Percentiles rank a stretch among this genome's conserved stretches.
These are phyloP conservation scores for Elgonia sp. DNA, from an alignment of 2,888 invertebrate species.

Conservation along the genomic window DNA sequence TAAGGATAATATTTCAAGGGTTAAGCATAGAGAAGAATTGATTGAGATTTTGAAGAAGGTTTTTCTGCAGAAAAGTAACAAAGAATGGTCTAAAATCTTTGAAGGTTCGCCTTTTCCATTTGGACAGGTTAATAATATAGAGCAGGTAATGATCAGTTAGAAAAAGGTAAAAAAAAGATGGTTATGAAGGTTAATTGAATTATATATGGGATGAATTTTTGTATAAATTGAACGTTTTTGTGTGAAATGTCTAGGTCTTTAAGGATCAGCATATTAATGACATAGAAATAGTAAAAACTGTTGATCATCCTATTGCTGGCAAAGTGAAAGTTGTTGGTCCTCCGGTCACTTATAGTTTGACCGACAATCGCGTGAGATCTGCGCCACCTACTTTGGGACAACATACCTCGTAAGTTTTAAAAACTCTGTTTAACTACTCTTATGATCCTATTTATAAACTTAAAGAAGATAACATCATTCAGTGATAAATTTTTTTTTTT, in stretches of 20 bases:
- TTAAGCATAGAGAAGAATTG: slow-evolving; percentile 92
- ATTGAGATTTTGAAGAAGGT: slow-evolving; percentile 89
- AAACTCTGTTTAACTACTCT: slow-evolving; percentile 90
- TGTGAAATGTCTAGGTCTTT: slow-evolving; percentile 89
- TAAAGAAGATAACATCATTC: slow-evolving; percentile 87
- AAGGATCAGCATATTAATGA: slow-evolving; percentile 94
- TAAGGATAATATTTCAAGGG: slow-evolving; percentile 91
- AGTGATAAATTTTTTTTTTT: slow-evolving; percentile 82
- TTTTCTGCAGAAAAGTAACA: slow-evolving; percentile 90
- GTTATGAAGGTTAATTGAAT: background rate
- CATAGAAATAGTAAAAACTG: slow-evolving; percentile 91
- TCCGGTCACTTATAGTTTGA: slow-evolving; percentile 93
- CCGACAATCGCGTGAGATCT: slow-evolving; percentile 90
- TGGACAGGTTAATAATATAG: slow-evolving; percentile 95
- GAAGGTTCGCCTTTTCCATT: slow-evolving; percentile 93
- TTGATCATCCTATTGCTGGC: slow-evolving; percentile 91
- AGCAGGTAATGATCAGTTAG: slow-evolving; percentile 87
- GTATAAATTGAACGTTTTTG: too few relatives aligned
- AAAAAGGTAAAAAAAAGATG: slow-evolving; percentile 9
- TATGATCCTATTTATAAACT: slow-evolving; percentile 88
- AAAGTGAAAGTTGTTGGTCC: slow-evolving; percentile 94
- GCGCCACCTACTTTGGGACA: slow-evolving; percentile 96
- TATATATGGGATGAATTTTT: too few relatives aligned
- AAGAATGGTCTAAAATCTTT: slow-evolving; percentile 92
- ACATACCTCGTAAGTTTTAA: slow-evolving; percentile 93